Percentiles rank a stretch among this genome's conserved stretches.
Evolutionary conservation across 2,797 vertebrate species (phyloP).

Genomic region (Pangasius sanitwongsei): DNA sequence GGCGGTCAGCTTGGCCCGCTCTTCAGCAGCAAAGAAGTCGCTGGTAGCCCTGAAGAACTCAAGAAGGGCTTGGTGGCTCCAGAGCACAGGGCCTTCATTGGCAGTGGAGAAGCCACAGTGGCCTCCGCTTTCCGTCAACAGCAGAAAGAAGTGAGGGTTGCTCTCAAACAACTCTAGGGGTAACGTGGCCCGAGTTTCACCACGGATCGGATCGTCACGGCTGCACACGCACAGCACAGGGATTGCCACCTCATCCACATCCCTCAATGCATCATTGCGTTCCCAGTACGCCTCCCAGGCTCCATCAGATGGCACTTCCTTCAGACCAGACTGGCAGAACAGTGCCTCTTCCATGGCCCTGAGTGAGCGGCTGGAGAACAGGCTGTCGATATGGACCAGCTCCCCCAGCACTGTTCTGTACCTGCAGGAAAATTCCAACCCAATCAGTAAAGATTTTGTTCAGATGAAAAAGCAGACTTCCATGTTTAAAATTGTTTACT

Average conservation of each 20-base stretch:
- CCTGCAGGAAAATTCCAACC: slow-evolving; percentile 61
- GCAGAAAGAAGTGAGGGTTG: slow-evolving; percentile 85
- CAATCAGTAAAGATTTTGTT: slow-evolving; percentile 58
- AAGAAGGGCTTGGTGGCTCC: slow-evolving; percentile 80
- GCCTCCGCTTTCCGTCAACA: slow-evolving; percentile 76
- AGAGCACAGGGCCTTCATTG: slow-evolving; percentile 58
- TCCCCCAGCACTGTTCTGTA: slow-evolving; percentile 79
- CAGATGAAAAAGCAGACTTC: slow-evolving; percentile 47
- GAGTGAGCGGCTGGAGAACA: slow-evolving; percentile 78
- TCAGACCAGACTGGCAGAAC: slow-evolving; percentile 72
- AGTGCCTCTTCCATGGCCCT: slow-evolving; percentile 76
- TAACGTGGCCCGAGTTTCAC: slow-evolving; percentile 69
- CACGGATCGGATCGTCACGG: slow-evolving; percentile 79
- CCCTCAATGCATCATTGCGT: slow-evolving; percentile 79
- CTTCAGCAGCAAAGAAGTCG: slow-evolving; percentile 81
- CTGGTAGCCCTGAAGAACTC: slow-evolving; percentile 82
- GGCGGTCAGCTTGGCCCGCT: slow-evolving; percentile 73
- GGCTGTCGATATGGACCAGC: slow-evolving; percentile 69
- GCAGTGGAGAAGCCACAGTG: slow-evolving; percentile 79
- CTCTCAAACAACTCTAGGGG: slow-evolving; percentile 83
- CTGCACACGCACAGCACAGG: slow-evolving; percentile 81
- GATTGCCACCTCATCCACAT: slow-evolving; percentile 83
- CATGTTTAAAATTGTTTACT: slow-evolving; percentile 60
- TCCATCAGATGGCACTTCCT: slow-evolving; percentile 30
- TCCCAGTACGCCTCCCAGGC: slow-evolving; percentile 84